Percentiles rank a stretch among this genome's conserved stretches.
Evolutionary conservation across 2,888 invertebrate species (phyloP).

Genomic region (Myopa testacea): DNA sequence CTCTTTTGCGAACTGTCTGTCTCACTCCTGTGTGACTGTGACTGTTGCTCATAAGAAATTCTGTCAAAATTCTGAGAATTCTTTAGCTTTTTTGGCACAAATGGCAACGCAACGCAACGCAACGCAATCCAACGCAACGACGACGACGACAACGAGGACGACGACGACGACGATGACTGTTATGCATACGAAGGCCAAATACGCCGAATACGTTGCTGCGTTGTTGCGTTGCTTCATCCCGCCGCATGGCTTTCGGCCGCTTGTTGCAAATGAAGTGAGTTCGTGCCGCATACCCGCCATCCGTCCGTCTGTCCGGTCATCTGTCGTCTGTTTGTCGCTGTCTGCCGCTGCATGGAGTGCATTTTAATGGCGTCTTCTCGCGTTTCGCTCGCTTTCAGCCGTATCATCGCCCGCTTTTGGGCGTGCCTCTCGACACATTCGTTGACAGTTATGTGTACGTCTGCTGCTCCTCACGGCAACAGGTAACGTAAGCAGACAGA

Average conservation of each 20-base stretch:
- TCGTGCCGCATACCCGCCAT: not conserved
- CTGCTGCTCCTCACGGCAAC: slow-evolving; percentile 21
- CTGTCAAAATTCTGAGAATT: slow-evolving; percentile 27
- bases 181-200: slow-evolving; percentile 8
- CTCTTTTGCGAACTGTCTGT: not conserved
- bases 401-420: slow-evolving; percentile 28
- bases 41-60: not conserved
- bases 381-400: slow-evolving; percentile 12
- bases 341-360: slow-evolving; percentile 24
- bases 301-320: not conserved
- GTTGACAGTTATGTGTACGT: slow-evolving; percentile 29
- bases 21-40: not conserved
- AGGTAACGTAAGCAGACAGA: slow-evolving; percentile 19
- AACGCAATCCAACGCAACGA: not conserved
- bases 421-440: slow-evolving; percentile 35
- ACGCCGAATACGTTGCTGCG: not conserved
- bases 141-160: not conserved
- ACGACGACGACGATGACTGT: not conserved
- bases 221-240: not conserved
- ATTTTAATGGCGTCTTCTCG: slow-evolving; percentile 36
- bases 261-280: slow-evolving; percentile 19
- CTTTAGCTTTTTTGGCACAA: slow-evolving; percentile 18
- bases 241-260: not conserved
- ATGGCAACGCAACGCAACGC: not conserved
- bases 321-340: not conserved